Conservation (phyloP, 2,888 invertebrate species). For the Latheticus oryzae region DNA sequence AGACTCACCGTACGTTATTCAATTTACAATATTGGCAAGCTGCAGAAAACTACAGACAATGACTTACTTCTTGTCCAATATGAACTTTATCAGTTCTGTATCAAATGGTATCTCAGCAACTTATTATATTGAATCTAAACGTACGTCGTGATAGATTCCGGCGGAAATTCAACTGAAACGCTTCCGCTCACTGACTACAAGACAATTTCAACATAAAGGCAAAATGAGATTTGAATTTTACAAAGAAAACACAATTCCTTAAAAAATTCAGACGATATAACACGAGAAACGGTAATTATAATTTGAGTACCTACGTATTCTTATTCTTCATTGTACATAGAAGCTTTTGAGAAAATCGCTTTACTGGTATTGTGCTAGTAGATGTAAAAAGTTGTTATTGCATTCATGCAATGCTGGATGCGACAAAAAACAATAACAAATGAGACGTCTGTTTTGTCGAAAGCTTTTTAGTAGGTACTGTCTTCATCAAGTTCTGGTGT, state of each 20-base stretch:
- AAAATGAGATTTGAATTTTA: too few relatives aligned
- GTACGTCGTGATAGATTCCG: conserved; percentile 21
- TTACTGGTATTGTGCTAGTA: too few relatives aligned
- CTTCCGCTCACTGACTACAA: conserved; percentile 8
- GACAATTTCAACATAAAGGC: too few relatives aligned
- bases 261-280: too few relatives aligned
- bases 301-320: too few relatives aligned
- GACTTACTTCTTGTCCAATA: conserved; percentile 25
- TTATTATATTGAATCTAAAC: conserved; percentile 28
- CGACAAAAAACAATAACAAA: conserved; percentile 12
- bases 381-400: too few relatives aligned
- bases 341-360: too few relatives aligned
- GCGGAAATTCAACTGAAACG: conserved; percentile 7
- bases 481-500: conserved; percentile 12
- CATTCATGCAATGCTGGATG: too few relatives aligned
- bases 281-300: too few relatives aligned
- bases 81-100: conserved; percentile 25
- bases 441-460: too few relatives aligned
- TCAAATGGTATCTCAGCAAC: conserved; percentile 27
- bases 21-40: conserved; percentile 25
- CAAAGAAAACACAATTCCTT: too few relatives aligned
- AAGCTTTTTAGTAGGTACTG: conserved; percentile 13
- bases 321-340: too few relatives aligned
- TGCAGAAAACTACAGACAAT: conserved; percentile 19
- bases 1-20: conserved; percentile 23